Conservation (phyloP, 2,888 invertebrate species). For the Amphipyra tragopoginis region DNA sequence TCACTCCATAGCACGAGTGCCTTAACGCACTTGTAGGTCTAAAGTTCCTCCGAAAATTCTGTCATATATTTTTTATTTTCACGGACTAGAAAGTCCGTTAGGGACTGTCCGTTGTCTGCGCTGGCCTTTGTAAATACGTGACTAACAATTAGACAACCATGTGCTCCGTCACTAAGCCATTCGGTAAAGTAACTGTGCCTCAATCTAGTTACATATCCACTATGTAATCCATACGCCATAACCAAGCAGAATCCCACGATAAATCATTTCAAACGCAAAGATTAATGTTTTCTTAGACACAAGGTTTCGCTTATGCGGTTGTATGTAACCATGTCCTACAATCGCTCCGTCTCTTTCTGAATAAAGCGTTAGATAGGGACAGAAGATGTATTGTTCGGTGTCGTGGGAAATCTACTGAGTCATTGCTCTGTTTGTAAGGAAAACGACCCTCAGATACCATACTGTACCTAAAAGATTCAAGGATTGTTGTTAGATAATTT, state of each 20-base stretch:
- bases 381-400: conserved; percentile 67
- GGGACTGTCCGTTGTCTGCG: too few relatives aligned
- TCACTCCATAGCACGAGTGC: too few relatives aligned
- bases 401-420: conserved; percentile 79
- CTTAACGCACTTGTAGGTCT: too few relatives aligned
- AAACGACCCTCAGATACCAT: conserved; percentile 42
- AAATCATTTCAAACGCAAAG: conserved; percentile 40
- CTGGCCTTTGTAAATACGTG: too few relatives aligned
- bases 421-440: conserved; percentile 66
- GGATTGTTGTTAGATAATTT: conserved; percentile 29
- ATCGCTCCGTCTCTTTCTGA: conserved; percentile 46
- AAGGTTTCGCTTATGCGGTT: conserved; percentile 50
- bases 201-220: conserved; percentile 11
- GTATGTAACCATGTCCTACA: conserved; percentile 35
- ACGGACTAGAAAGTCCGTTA: too few relatives aligned
- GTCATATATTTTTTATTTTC: too few relatives aligned
- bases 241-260: conserved; percentile 36
- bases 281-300: conserved; percentile 37
- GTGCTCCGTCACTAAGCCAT: too few relatives aligned
- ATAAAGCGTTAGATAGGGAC: conserved; percentile 52
- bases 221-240: conserved; percentile 37
- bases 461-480: conserved; percentile 3
- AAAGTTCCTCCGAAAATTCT: too few relatives aligned
- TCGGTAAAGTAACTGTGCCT: conserved; percentile 27
- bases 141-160: too few relatives aligned